Conservation (phyloP, 2,888 invertebrate genomes). For the Conus canariensis region DNA sequence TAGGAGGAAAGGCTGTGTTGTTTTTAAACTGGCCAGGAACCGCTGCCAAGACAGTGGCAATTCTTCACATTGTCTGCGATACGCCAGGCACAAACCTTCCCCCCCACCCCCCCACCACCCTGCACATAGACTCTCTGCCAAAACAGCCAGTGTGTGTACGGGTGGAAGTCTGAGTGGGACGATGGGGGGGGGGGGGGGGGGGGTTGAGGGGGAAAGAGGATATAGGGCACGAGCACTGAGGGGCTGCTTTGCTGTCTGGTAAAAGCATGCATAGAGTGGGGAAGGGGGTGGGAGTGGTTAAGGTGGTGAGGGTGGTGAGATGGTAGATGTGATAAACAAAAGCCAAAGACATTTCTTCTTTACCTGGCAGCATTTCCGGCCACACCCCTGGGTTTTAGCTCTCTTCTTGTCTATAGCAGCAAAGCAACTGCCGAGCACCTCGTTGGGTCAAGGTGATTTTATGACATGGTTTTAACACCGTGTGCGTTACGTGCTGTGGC, state of each 20-base stretch:
- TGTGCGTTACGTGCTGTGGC: too few species aligned
- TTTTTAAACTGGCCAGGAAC: not conserved
- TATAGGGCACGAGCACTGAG: not conserved
- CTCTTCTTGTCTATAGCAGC: too few species aligned
- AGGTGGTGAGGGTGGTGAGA: not conserved
- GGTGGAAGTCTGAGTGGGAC: not conserved
- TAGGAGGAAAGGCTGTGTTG: too few species aligned
- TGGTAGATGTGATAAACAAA: not conserved
- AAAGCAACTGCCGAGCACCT: too few species aligned
- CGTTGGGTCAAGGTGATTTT: too few species aligned
- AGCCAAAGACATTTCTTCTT: not conserved
- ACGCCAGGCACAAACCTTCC: not conserved
- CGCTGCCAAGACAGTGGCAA: constrained; percentile 9
- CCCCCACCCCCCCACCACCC: not conserved
- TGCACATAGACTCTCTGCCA: not conserved
- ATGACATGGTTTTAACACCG: too few species aligned
- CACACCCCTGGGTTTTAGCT: too few species aligned
- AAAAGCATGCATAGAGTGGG: not conserved
- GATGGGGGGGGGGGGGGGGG: not conserved
- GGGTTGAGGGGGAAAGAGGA: not conserved
- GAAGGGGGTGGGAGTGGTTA: not conserved
- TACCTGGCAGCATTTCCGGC: too few species aligned
- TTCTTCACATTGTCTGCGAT: not conserved
- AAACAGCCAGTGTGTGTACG: not conserved
- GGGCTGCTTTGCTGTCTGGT: not conserved